Evolutionary conservation across 2,113 vertebrate species (phyloP).

Genomic region (Mustela nigripes): DNA sequence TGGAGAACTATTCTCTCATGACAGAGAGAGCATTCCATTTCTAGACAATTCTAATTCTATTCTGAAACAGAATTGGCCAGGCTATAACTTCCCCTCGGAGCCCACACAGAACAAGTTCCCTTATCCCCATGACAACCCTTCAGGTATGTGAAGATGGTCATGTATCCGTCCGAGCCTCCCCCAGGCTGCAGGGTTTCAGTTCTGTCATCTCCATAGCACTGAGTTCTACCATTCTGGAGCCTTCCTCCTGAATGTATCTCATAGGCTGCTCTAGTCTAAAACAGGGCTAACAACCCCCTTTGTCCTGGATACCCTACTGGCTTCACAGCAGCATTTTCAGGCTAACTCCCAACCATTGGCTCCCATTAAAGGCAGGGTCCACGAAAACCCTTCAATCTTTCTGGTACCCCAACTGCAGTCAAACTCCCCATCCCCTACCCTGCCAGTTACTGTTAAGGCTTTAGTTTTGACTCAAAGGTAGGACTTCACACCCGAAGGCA

Average conservation of each 20-base stretch:
- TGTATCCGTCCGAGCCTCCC: background rate
- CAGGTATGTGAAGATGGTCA: background rate
- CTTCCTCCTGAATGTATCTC: background rate
- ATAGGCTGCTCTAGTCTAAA: background rate
- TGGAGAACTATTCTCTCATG: background rate
- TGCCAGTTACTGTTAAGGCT: background rate
- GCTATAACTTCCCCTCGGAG: background rate
- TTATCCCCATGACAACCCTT: background rate
- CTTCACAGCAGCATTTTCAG: background rate
- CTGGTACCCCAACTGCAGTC: background rate
- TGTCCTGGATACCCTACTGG: background rate
- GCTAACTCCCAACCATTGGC: background rate
- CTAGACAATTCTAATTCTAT: slow-evolving; percentile 1
- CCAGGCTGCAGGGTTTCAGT: background rate
- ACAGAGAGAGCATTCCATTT: background rate
- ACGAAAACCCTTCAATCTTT: background rate
- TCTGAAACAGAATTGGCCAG: slow-evolving; percentile 13
- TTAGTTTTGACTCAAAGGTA: background rate
- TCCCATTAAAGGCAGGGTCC: background rate
- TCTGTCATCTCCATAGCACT: background rate
- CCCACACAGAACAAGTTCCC: background rate
- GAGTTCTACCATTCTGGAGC: background rate
- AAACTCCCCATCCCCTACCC: background rate
- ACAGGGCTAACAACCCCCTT: background rate
- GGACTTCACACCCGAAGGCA: background rate